Evolutionary conservation across 2,888 invertebrate genomes (phyloP).

Genomic region (Pedicia rivosa): DNA sequence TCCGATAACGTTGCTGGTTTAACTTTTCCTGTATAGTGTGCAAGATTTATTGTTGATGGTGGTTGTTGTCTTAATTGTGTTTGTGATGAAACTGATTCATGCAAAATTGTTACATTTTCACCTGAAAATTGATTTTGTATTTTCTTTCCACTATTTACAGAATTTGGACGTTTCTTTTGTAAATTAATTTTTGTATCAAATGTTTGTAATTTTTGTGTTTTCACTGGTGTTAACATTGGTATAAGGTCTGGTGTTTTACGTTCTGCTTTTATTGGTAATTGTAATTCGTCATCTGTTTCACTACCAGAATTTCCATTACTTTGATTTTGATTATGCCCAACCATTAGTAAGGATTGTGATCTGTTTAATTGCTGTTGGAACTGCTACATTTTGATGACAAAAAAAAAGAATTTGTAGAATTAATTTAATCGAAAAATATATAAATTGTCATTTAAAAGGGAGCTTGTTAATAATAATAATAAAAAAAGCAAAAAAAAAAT

Average conservation of each 20-base stretch:
- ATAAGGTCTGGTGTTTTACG: background rate
- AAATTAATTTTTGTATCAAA: background rate
- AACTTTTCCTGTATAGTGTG: constrained; percentile 10
- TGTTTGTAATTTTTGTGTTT: background rate
- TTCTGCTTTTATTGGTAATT: background rate
- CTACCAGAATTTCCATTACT: constrained; percentile 6
- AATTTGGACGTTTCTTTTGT: background rate
- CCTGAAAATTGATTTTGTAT: background rate
- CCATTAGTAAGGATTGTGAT: constrained; percentile 3
- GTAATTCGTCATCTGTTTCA: constrained; percentile 6
- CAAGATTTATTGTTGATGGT: constrained; percentile 1
- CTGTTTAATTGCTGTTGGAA: constrained; percentile 4
- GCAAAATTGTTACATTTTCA: constrained; percentile 1
- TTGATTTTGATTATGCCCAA: constrained; percentile 3
- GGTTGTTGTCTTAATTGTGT: no score
- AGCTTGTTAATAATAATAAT: background rate
- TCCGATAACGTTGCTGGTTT: constrained; percentile 33
- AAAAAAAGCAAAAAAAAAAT: background rate
- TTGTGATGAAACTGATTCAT: no score
- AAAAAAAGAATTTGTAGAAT: background rate
- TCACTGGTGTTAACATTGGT: background rate
- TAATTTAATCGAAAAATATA: background rate
- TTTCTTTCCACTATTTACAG: background rate
- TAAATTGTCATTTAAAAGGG: background rate
- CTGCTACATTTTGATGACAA: constrained; percentile 2